phyloP scores from a whole-genome alignment of 2,797 vertebrate species.

The Cuculus canorus region DNA sequence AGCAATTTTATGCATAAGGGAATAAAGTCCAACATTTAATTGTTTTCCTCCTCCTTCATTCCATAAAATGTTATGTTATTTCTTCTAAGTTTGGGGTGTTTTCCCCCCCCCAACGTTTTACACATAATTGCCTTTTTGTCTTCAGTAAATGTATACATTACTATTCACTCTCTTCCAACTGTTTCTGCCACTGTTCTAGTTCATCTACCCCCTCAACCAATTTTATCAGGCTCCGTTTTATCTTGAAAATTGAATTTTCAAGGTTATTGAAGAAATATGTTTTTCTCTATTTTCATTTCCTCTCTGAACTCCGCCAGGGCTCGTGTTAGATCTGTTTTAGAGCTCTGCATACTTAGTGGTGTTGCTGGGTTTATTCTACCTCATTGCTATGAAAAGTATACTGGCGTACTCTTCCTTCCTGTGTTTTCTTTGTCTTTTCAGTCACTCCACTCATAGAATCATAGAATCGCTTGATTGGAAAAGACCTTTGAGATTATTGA shows the following conservation, averaged over 20 bases:
- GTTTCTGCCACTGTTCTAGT: constrained; percentile 30
- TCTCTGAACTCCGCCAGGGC: background rate
- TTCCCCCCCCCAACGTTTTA: background rate
- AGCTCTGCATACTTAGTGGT: background rate
- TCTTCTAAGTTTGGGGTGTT: background rate
- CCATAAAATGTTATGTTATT: background rate
- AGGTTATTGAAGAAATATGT: constrained; percentile 61
- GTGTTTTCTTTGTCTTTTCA: background rate
- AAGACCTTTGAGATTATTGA: too few relatives aligned
- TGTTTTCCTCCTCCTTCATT: background rate
- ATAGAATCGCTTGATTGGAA: too few relatives aligned
- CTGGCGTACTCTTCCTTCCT: background rate
- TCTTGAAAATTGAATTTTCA: constrained; percentile 71
- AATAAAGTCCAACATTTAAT: background rate
- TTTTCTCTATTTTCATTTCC: constrained; percentile 35
- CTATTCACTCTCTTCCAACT: background rate
- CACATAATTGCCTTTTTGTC: constrained; percentile 18
- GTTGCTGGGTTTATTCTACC: background rate
- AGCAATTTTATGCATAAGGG: background rate
- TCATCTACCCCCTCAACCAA: constrained; percentile 15
- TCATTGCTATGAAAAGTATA: background rate
- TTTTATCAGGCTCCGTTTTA: constrained; percentile 63
- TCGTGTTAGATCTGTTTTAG: background rate
- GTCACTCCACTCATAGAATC: too few relatives aligned
- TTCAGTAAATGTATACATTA: background rate